These are phyloP conservation scores for Balanococcus diminutus DNA, from an alignment of 2,888 invertebrate species.

Conservation along the genomic window DNA sequence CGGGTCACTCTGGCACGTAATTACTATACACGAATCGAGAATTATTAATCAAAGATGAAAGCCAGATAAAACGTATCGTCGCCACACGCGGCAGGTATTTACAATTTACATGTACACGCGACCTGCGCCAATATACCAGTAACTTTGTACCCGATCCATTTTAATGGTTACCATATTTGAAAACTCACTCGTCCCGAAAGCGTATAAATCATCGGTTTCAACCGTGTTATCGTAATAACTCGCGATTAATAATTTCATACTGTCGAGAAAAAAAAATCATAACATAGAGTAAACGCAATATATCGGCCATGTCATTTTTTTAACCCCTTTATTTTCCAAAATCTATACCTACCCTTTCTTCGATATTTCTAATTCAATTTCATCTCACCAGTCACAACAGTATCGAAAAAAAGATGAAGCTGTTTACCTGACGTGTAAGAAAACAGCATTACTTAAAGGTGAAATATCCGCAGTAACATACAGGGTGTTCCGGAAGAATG, in stretches of 20 bases:
- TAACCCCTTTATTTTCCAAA: neutral
- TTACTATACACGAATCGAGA: neutral
- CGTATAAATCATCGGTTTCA: neutral
- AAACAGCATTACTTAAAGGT: neutral
- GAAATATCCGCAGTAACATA: neutral
- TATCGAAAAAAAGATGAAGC: neutral
- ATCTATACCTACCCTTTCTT: neutral
- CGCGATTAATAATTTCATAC: neutral
- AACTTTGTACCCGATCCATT: neutral
- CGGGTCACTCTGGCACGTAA: neutral
- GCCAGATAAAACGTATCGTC: neutral
- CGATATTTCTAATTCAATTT: neutral
- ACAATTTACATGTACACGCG: neutral
- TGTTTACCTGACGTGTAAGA: neutral
- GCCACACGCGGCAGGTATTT: neutral
- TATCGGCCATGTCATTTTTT: too few relatives aligned
- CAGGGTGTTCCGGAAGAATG: too few relatives aligned
- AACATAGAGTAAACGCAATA: too few relatives aligned
- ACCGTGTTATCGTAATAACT: neutral
- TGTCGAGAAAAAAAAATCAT: neutral
- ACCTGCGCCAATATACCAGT: neutral
- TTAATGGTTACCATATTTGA: neutral
- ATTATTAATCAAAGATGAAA: constrained; percentile 39
- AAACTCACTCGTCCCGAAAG: neutral
- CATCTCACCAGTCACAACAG: neutral